These are phyloP conservation scores for Mixornis gularis DNA, from an alignment of 2,113 vertebrate genomes.

Conservation along the genomic window DNA sequence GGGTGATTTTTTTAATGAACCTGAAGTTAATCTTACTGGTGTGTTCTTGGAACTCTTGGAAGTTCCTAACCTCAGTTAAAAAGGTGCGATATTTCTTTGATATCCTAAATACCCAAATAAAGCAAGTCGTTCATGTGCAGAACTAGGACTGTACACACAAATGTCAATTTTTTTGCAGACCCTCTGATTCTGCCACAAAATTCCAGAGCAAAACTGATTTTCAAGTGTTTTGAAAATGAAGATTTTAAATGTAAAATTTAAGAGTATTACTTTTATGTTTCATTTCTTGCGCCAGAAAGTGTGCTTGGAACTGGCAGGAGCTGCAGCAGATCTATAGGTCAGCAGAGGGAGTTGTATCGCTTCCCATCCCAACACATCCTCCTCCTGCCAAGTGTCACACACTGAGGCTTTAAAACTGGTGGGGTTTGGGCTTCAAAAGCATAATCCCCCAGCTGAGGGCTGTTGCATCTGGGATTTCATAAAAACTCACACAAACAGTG, in stretches of 20 bases:
- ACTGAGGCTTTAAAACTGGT: fast-evolving
- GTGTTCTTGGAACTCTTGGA: neutral
- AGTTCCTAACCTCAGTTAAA: neutral
- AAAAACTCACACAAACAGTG: neutral
- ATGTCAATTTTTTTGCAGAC: neutral
- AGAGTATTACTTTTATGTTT: neutral
- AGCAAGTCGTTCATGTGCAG: neutral
- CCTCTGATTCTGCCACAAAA: neutral
- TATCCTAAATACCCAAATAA: neutral
- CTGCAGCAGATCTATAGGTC: neutral
- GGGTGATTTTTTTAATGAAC: neutral
- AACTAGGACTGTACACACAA: neutral
- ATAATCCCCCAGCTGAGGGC: neutral
- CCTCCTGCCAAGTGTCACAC: neutral
- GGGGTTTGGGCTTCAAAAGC: neutral
- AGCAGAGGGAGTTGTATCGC: neutral
- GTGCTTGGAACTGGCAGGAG: neutral
- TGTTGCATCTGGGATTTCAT: neutral
- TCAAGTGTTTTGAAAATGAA: neutral
- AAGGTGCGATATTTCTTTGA: neutral
- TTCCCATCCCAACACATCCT: neutral
- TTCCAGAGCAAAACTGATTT: neutral
- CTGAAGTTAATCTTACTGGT: neutral
- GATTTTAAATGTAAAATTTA: neutral
- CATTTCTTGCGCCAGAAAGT: neutral